phyloP scores from a whole-genome alignment of 1,140 invertebrate species.

The Zaprionus taronus region DNA sequence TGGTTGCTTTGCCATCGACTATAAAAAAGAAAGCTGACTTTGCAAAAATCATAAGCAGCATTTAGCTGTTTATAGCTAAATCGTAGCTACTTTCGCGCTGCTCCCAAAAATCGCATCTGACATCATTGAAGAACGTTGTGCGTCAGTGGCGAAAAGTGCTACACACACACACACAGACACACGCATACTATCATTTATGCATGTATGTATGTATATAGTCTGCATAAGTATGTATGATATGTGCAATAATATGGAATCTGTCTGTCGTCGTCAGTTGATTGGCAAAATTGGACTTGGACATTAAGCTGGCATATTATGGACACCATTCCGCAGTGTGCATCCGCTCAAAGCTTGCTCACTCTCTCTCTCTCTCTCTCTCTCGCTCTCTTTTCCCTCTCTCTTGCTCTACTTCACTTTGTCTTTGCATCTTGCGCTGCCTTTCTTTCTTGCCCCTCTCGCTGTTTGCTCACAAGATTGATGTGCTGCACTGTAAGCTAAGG shows the following conservation, averaged over 20 bases:
- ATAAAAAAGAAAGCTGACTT: neutral
- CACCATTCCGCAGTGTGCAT: neutral
- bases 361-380: neutral
- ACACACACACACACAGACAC: neutral
- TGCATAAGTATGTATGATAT: neutral
- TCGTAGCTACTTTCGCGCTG: neutral
- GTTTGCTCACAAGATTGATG: slow-evolving; percentile 60
- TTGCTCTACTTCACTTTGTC: neutral
- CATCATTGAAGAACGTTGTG: neutral
- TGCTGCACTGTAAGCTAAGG: slow-evolving; percentile 65
- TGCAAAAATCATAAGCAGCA: neutral
- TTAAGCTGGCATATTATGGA: slow-evolving; percentile 14
- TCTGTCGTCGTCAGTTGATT: slow-evolving; percentile 1
- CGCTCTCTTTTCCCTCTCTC: neutral
- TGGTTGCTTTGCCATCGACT: neutral
- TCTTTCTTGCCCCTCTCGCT: neutral
- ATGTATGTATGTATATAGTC: neutral
- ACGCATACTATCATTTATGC: neutral
- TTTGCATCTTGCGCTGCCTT: neutral
- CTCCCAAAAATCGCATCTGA: neutral
- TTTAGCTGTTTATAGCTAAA: neutral
- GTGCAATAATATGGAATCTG: slow-evolving; percentile 2
- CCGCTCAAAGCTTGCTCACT: neutral
- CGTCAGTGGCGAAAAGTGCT: neutral
- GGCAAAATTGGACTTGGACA: slow-evolving; percentile 8